Evolutionary conservation across 2,797 vertebrate genomes (phyloP).

Genomic region (Oophaga sylvatica): DNA sequence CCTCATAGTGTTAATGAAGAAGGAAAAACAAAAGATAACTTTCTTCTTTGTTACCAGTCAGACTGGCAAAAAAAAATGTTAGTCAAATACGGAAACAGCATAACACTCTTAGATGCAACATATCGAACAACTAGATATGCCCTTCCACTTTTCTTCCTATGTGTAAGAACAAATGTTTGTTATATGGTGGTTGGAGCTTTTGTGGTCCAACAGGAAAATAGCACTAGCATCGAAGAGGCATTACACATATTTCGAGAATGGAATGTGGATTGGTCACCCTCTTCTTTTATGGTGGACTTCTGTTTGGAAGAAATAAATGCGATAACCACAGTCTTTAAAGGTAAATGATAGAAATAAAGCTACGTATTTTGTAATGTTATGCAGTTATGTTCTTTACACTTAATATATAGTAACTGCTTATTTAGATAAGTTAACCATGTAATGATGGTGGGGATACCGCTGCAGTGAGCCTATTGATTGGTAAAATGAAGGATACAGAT

Average conservation of each 20-base stretch:
- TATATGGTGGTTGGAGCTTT: not conserved
- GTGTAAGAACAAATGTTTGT: slow-evolving; percentile 6
- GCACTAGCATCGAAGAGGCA: not conserved
- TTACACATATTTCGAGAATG: not conserved
- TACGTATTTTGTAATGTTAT: too few relatives aligned
- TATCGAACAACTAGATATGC: too few relatives aligned
- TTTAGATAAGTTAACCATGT: too few relatives aligned
- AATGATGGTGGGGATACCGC: too few relatives aligned
- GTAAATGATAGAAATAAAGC: not conserved
- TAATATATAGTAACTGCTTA: too few relatives aligned
- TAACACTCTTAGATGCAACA: too few relatives aligned
- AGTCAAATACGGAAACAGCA: too few relatives aligned
- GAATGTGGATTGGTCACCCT: not conserved
- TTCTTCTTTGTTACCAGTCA: slow-evolving; percentile 12
- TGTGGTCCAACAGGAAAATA: not conserved
- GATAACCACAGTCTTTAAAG: not conserved
- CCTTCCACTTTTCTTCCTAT: not conserved
- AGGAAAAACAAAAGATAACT: too few relatives aligned
- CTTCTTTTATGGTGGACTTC: slow-evolving; percentile 7
- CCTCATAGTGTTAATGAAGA: too few relatives aligned
- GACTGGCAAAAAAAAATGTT: not conserved
- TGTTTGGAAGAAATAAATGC: slow-evolving; percentile 15
- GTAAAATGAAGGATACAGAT: too few relatives aligned
- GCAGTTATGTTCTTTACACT: too few relatives aligned
- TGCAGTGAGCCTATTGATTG: too few relatives aligned